Evolutionary conservation across 2,888 invertebrate genomes (phyloP).

Genomic region (Diplolepis rosae): DNA sequence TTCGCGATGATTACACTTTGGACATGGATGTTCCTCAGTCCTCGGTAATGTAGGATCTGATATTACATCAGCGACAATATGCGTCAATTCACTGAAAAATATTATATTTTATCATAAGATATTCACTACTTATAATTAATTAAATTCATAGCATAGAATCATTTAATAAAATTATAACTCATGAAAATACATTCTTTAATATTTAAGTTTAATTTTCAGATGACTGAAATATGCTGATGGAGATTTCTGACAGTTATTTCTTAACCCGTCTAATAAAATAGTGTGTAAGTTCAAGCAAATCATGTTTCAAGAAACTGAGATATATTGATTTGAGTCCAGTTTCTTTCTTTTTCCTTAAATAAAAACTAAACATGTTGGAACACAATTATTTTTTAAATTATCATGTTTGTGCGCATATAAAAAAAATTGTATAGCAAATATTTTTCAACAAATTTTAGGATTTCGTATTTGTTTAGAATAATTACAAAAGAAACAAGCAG

Average conservation of each 20-base stretch:
- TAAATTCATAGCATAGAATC: neutral
- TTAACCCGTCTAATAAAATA: neutral
- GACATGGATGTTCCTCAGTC: slow-evolving; percentile 98
- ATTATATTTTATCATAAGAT: neutral
- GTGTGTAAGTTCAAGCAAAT: neutral
- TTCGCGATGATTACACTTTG: slow-evolving; percentile 94
- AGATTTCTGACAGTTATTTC: neutral
- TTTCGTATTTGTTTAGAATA: no score
- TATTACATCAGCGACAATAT: slow-evolving; percentile 98
- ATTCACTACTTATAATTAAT: neutral
- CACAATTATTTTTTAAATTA: neutral
- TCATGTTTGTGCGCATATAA: neutral
- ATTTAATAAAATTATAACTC: neutral
- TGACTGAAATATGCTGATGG: slow-evolving; percentile 8
- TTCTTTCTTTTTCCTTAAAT: slow-evolving; percentile 4
- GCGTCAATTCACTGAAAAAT: slow-evolving; percentile 89
- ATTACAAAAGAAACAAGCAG: no score
- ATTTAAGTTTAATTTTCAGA: slow-evolving; percentile 20
- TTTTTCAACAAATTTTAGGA: no score
- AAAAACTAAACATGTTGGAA: neutral
- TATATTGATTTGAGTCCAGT: neutral
- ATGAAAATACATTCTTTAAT: neutral
- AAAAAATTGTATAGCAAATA: no score
- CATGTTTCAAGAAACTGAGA: slow-evolving; percentile 20
- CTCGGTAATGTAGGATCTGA: slow-evolving; percentile 98